phyloP scores from a whole-genome alignment of 92 coral and sea anemone species.

The Micromussa lordhowensis region DNA sequence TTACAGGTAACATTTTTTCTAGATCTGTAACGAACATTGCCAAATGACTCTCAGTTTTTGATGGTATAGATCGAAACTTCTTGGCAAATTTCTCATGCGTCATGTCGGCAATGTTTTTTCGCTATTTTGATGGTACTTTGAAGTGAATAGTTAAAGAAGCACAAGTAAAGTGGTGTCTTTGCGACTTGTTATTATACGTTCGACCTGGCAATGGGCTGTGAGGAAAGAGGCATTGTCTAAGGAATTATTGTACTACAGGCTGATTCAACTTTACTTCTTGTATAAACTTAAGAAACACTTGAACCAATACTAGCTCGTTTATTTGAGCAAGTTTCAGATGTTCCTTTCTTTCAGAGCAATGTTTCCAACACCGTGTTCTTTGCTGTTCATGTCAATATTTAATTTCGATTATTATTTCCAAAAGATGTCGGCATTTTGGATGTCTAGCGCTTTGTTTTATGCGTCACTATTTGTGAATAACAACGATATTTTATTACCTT shows the following conservation, averaged over 20 bases:
- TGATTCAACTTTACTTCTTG: not conserved
- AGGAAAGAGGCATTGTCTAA: not conserved
- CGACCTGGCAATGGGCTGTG: not conserved
- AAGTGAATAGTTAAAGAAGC: not conserved
- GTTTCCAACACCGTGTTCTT: not conserved
- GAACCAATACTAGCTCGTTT: slow-evolving; percentile 15
- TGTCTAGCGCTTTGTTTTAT: not conserved
- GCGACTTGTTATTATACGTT: not conserved
- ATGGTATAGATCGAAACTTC: not conserved
- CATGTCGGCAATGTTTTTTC: not conserved
- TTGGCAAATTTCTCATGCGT: not conserved
- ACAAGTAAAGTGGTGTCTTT: not conserved
- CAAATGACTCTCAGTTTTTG: no score
- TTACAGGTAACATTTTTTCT: not conserved
- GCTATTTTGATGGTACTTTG: no score
- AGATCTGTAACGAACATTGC: not conserved
- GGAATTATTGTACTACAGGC: not conserved
- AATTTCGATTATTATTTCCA: not conserved
- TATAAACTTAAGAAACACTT: slow-evolving; percentile 22
- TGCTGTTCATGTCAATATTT: slow-evolving; percentile 6
- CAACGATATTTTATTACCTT: not conserved
- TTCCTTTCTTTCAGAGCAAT: slow-evolving; percentile 23
- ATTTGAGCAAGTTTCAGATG: slow-evolving; percentile 37
- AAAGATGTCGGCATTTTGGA: not conserved
- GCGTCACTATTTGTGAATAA: not conserved